phyloP scores from a whole-genome alignment of 2,888 invertebrate genomes.

The Drosophila bunnanda region DNA sequence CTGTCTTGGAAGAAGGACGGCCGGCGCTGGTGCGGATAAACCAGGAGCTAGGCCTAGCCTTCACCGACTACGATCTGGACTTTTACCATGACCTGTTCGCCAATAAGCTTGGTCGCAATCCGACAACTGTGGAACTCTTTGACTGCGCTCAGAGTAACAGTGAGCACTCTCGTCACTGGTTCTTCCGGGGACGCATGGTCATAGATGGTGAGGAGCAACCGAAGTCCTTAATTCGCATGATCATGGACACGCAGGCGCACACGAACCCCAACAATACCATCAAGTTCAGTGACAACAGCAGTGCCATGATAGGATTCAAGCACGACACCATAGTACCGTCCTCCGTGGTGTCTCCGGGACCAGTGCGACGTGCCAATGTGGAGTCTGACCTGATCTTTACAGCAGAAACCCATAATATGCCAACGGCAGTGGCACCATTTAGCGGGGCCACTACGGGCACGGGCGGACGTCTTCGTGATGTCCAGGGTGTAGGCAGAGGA shows the following conservation, averaged over 20 bases:
- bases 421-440: constrained; percentile 98
- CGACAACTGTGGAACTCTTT: constrained; percentile 98
- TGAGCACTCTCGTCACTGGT: constrained; percentile 99
- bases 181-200: constrained; percentile 96
- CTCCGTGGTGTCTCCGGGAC: constrained; percentile 86
- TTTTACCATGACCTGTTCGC: constrained; percentile 95
- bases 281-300: constrained; percentile 98
- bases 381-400: constrained; percentile 97
- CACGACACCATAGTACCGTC: constrained; percentile 89
- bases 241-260: constrained; percentile 93
- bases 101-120: constrained; percentile 93
- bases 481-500: constrained; percentile 97
- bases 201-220: constrained; percentile 91
- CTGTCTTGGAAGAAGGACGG: constrained; percentile 91
- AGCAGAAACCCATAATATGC: constrained; percentile 99
- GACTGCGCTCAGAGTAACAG: constrained; percentile 99
- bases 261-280: constrained; percentile 97
- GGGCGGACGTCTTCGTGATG: constrained; percentile 95
- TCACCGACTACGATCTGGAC: constrained; percentile 96
- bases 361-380: constrained; percentile 87
- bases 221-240: constrained; percentile 96
- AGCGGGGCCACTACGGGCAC: constrained; percentile 99
- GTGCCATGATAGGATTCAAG: constrained; percentile 94
- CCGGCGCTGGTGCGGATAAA: constrained; percentile 93
- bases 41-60: constrained; percentile 92